Conservation (phyloP, 2,797 vertebrate genomes). For the Heterohyrax brucei region DNA sequence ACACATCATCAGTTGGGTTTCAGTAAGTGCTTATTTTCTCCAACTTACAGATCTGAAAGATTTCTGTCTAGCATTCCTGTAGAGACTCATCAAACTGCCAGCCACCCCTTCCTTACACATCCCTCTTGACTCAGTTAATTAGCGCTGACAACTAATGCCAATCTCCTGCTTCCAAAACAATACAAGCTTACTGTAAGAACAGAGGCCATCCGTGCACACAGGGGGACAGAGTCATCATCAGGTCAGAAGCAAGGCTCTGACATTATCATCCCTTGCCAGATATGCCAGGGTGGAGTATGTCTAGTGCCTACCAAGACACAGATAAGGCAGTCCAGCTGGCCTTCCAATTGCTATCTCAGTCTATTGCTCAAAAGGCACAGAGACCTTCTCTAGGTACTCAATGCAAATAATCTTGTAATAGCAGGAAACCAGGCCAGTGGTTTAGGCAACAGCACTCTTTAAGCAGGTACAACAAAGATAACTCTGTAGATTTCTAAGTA, state of each 20-base stretch:
- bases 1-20: not conserved
- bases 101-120: not conserved
- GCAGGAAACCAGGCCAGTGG: conserved; percentile 7
- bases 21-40: not conserved
- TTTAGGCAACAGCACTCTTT: conserved; percentile 53
- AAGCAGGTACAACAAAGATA: conserved; percentile 43
- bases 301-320: conserved; percentile 53
- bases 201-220: not conserved
- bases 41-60: conserved; percentile 20
- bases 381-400: conserved; percentile 52
- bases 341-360: conserved; percentile 49
- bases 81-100: not conserved
- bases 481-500: conserved; percentile 40
- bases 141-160: not conserved
- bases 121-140: conserved; percentile 13
- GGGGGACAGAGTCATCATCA: not conserved
- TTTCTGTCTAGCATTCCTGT: conserved; percentile 24
- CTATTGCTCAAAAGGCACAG: not conserved
- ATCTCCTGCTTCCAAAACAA: conserved; percentile 57
- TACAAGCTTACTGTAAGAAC: not conserved
- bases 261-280: conserved; percentile 65
- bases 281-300: conserved; percentile 18
- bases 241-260: not conserved
- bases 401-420: conserved; percentile 62
- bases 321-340: conserved; percentile 64